Base-by-base conservation (phyloP, 1,140 invertebrate genomes). In the Phymastichus coffea region DNA sequence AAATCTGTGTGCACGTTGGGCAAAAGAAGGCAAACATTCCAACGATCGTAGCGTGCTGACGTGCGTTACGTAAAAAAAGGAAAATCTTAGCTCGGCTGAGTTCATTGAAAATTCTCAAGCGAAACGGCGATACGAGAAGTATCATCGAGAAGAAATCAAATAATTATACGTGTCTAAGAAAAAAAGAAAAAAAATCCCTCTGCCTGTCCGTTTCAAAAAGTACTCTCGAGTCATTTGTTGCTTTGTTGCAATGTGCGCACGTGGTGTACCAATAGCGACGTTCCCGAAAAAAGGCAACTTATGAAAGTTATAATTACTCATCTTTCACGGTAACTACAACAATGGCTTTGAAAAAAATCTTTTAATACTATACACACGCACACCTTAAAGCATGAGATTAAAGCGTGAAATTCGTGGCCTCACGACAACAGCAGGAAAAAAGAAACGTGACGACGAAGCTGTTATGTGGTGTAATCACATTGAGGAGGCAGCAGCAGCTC, bases 301-400 rank as follows among this genome's bases (percentile, higher is more conserved):
- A 33, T 20, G 44, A 57, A 57, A 57, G 22, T 48, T 28, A 23
- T 40, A 57, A 57, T 48, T 26, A 30, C 25, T 23, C 19, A 25
- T 2, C 30, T 46, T 46, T n/a, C n/a, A 46, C 20, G 9, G 20
- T n/a, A 25, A 17, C 41, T 12, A 1, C 20, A 14, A 3, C 8
- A 20, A 25, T 10, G 20, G 25, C 12, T 14, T 19, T 9, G 20
- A 15, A 55, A 46, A 19, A 55, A 26, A 22, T 25, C 10, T 12
- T 12, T 4, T 55, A 46, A 55, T 54, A 46, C 10, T 8, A 6
- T 14, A 19, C 7, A 37, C 10, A 25, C 10, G n/a, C n/a, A 25
- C 22, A 10, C 6, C 14, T n/a, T 15, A 25, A 23, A 37, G 30
- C 33, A 15, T 35, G n/a, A 17, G 52, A 4, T 25, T 46, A 35